phyloP scores from a whole-genome alignment of 2,797 vertebrate species.

The Psittacula echo region DNA sequence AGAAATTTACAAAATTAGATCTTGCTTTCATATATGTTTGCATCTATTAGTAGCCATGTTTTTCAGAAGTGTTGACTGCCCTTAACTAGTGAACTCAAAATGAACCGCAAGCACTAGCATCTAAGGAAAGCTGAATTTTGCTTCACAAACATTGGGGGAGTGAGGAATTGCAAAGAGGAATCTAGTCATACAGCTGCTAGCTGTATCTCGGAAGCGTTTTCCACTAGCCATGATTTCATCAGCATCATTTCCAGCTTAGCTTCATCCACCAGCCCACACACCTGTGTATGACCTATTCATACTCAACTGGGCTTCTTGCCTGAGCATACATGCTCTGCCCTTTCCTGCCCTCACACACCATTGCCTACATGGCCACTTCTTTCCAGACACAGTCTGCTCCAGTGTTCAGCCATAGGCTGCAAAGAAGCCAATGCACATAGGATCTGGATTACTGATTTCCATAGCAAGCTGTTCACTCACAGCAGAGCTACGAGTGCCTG shows the following conservation, averaged over 20 bases:
- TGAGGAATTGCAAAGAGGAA: conserved; percentile 1
- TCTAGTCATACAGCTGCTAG: neutral
- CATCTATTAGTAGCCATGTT: neutral
- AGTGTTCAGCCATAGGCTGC: neutral
- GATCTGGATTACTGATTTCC: neutral
- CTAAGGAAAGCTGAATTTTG: neutral
- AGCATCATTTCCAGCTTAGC: neutral
- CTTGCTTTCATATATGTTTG: neutral
- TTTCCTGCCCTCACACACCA: neutral
- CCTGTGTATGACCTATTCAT: neutral
- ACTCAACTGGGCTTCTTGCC: neutral
- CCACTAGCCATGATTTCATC: neutral
- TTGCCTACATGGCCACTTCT: neutral
- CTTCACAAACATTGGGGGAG: neutral
- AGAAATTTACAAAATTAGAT: neutral
- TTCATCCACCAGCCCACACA: neutral
- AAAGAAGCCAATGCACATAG: neutral
- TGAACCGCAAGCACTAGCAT: neutral
- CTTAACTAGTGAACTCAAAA: neutral
- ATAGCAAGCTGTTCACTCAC: neutral
- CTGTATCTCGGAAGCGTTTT: neutral
- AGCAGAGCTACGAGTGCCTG: neutral
- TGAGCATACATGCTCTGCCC: accelerated
- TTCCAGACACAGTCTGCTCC: neutral
- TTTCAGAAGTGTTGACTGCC: neutral